Evolutionary conservation across 2,797 vertebrate genomes (phyloP), one percentile per base, ranked within the genome.

Genomic region (Lateolabrax maculatus): DNA sequence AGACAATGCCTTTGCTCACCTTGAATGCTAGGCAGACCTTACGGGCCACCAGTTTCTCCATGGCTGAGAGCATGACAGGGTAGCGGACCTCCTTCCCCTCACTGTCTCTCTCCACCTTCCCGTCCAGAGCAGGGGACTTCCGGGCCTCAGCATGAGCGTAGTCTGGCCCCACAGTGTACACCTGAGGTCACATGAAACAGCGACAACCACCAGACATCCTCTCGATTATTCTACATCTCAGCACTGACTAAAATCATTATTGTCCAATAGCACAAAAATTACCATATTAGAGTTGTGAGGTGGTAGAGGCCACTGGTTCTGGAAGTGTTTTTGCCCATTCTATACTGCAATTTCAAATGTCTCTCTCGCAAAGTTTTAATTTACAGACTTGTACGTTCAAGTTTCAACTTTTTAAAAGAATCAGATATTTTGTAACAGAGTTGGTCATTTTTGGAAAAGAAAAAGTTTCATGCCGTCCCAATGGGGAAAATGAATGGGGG

Each of bases 31-130:
- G 91, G 69, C 98, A 99, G 84, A 99, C 98, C 92, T 99, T 99
- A 31, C 98, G 96, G 58, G 98, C 98, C 70, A 99, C 98, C 3
- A 99, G 95, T 58, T 99, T 99, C 92, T 99, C 98, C 97, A 99
- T 98, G 89, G 98, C 98, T 0, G 98, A 99, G 25, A 99, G 95
- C 98, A 99, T 99, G 84, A 99, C 98, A 0, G 98, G 98, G 87
- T 99, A 99, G 7, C 98, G 98, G 65, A 99, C 98, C 87, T 99
- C 98, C 65, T 99, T 99, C 37, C 98, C 98, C 77, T 99, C 98
- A 2, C 98, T 99, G 95, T 99, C 98, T 51, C 98, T 93, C 77
- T 99, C 98, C 37, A 99, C 98, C 83, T 99, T 99, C 44, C 98
- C 98, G 27, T 99, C 98, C 87, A 99, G 84, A 43, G 98, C 98